phyloP scores from a whole-genome alignment of 2,113 vertebrate genomes.

The Sylvietta virens region DNA sequence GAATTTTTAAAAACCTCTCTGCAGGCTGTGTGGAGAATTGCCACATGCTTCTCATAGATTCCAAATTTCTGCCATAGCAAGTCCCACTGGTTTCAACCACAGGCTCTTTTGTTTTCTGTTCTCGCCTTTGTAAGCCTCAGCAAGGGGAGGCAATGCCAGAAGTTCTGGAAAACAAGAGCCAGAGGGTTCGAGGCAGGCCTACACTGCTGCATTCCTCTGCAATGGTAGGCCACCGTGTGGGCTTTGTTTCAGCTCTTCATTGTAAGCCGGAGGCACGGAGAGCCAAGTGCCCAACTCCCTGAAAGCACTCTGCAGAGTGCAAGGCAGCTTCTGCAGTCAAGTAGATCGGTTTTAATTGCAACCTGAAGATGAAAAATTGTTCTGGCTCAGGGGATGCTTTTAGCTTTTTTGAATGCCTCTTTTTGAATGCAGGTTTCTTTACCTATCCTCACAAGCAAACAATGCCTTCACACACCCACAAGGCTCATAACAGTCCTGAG shows the following conservation, averaged over 20 bases:
- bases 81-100: slow-evolving; percentile 66
- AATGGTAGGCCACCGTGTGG: neutral
- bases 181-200: slow-evolving; percentile 42
- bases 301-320: neutral
- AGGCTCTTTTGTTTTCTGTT: slow-evolving; percentile 70
- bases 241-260: neutral
- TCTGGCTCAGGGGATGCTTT: neutral
- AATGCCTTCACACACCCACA: neutral
- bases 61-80: slow-evolving; percentile 76
- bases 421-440: neutral
- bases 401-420: neutral
- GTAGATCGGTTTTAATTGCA: neutral
- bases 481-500: neutral
- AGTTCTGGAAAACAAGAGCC: slow-evolving; percentile 58
- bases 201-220: slow-evolving; percentile 66
- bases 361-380: neutral
- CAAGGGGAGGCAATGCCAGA: slow-evolving; percentile 9
- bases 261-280: neutral
- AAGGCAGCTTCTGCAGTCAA: neutral
- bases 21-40: slow-evolving; percentile 56
- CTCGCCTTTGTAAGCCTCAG: slow-evolving; percentile 42
- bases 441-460: neutral
- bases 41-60: slow-evolving; percentile 78
- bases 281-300: neutral
- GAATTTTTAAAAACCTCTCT: slow-evolving; percentile 4